phyloP scores from a whole-genome alignment of 2,888 invertebrate genomes.

The Hyalella azteca region DNA sequence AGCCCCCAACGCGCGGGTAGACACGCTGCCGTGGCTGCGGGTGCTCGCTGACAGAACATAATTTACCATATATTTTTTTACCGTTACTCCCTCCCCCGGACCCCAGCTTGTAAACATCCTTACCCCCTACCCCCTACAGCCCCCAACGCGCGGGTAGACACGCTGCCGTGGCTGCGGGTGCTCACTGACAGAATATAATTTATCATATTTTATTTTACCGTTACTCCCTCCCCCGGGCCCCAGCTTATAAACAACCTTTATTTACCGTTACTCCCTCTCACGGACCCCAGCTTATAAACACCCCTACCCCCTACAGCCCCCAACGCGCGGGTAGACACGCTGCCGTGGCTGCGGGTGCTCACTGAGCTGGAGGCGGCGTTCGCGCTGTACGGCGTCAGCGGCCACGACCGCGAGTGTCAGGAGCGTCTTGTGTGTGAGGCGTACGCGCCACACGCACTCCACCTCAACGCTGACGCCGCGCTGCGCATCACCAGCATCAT shows the following conservation, averaged over 20 bases:
- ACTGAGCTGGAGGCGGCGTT: not conserved
- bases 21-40: slow-evolving; percentile 2
- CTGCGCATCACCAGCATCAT: not conserved
- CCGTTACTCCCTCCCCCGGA: too few relatives aligned
- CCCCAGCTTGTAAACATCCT: too few relatives aligned
- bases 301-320: not conserved
- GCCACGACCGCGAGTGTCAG: not conserved
- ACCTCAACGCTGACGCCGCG: not conserved
- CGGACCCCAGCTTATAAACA: too few relatives aligned
- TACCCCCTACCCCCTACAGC: not conserved
- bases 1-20: not conserved
- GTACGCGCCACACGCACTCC: not conserved
- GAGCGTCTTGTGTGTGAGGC: not conserved
- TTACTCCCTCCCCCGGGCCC: too few relatives aligned
- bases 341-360: not conserved
- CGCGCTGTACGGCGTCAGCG: not conserved
- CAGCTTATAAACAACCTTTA: too few relatives aligned
- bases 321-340: not conserved
- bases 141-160: not conserved
- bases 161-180: not conserved
- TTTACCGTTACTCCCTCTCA: too few relatives aligned
- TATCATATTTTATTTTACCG: too few relatives aligned
- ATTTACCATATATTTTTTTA: too few relatives aligned
- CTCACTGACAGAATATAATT: too few relatives aligned
- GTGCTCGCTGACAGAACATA: too few relatives aligned